These are phyloP conservation scores for Orgyia antiqua DNA, from an alignment of 2,888 invertebrate genomes.

Conservation along the genomic window DNA sequence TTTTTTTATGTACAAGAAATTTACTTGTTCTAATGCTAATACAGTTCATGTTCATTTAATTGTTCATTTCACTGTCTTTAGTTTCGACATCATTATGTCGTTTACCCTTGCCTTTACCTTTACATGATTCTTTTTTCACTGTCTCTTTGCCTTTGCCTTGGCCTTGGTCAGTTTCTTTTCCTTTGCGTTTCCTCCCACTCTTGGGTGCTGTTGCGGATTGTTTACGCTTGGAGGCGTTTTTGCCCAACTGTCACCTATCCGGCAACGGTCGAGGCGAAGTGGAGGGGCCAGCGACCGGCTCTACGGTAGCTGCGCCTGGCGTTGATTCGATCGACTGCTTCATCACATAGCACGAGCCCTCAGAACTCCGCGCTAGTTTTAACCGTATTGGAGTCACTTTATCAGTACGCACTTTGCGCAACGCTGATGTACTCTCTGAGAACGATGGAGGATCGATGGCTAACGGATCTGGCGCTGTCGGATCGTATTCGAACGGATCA, in stretches of 20 bases:
- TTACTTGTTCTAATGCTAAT: constrained; percentile 27
- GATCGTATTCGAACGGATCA: constrained; percentile 69
- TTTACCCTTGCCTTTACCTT: constrained; percentile 6
- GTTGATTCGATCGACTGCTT: constrained; percentile 49
- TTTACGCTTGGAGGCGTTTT: constrained; percentile 6
- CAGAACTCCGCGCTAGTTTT: constrained; percentile 89
- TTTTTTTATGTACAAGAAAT: constrained; percentile 41
- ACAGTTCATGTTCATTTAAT: constrained; percentile 17
- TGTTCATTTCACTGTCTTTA: constrained; percentile 3
- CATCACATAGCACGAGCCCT: constrained; percentile 85
- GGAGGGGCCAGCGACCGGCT: constrained; percentile 2
- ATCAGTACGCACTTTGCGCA: constrained; percentile 80
- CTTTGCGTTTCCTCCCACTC: constrained; percentile 1
- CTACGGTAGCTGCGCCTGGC: neutral
- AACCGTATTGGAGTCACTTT: constrained; percentile 89
- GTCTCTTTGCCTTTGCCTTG: neutral
- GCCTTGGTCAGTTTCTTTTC: neutral
- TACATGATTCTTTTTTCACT: neutral
- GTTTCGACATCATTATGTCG: neutral
- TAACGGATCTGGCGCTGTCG: constrained; percentile 63
- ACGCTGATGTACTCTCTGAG: constrained; percentile 54
- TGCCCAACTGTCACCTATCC: constrained; percentile 10
- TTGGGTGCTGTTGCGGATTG: constrained; percentile 1
- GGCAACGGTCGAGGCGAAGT: constrained; percentile 1
- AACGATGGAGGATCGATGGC: constrained; percentile 63